Conservation (phyloP, 2,888 invertebrate species). For the Xanthia togata region DNA sequence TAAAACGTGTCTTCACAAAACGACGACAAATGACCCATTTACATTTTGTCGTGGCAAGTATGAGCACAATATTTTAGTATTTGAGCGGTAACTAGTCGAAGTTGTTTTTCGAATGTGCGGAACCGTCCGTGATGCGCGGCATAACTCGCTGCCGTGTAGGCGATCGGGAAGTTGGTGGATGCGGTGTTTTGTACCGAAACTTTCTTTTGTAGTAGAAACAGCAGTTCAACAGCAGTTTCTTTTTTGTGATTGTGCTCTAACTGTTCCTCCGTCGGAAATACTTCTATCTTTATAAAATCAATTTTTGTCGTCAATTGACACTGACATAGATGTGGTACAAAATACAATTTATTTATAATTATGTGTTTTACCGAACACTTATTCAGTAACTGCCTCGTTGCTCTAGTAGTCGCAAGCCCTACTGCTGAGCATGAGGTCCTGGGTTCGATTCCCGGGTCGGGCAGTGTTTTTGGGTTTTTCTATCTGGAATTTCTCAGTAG, state of each 20-base stretch:
- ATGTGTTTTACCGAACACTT: background rate
- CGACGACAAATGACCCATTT: background rate
- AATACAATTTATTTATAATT: background rate
- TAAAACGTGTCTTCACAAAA: background rate
- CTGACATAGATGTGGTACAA: background rate
- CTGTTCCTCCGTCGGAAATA: background rate
- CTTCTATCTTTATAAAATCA: background rate
- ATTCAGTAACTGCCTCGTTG: no score
- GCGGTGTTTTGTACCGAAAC: conserved; percentile 13
- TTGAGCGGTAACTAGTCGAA: conserved; percentile 31
- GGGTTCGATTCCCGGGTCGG: no score
- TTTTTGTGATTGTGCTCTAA: background rate
- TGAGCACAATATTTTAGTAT: conserved; percentile 19
- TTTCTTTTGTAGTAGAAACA: background rate
- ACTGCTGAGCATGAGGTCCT: no score
- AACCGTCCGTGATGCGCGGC: conserved; percentile 40
- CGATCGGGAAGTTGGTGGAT: conserved; percentile 26
- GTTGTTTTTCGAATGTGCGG: conserved; percentile 51
- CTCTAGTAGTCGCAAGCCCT: no score
- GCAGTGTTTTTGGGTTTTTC: no score
- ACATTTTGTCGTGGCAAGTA: background rate
- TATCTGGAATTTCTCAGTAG: no score
- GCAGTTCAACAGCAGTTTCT: no score
- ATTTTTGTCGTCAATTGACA: background rate
- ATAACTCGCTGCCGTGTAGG: conserved; percentile 47